These are phyloP conservation scores for Gambelia wislizenii DNA, from an alignment of 2,797 vertebrate genomes.

Conservation along the genomic window DNA sequence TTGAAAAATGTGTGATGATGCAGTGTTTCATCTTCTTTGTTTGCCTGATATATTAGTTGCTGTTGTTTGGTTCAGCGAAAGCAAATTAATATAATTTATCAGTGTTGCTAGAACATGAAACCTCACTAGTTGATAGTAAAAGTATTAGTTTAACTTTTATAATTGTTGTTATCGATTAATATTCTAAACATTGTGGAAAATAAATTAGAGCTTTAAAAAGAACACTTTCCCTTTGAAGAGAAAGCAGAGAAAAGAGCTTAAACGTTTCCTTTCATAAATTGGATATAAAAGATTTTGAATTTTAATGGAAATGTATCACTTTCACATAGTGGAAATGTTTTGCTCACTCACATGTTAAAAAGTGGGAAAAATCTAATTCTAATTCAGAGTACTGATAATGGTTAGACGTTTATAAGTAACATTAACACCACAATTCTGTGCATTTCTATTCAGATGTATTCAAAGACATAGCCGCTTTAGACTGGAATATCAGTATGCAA, in stretches of 20 bases:
- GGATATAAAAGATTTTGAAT: constrained; percentile 33
- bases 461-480: too few species aligned
- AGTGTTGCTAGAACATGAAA: constrained; percentile 50
- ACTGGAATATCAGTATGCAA: too few species aligned
- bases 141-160: constrained; percentile 49
- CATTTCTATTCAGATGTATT: too few species aligned
- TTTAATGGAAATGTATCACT: constrained; percentile 21
- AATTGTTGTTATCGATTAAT: constrained; percentile 57
- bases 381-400: neutral
- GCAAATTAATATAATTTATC: constrained; percentile 65
- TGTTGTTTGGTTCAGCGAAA: constrained; percentile 70
- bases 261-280: constrained; percentile 29
- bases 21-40: constrained; percentile 64
- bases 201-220: constrained; percentile 44
- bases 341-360: constrained; percentile 31
- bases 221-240: constrained; percentile 22
- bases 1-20: constrained; percentile 52
- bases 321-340: neutral
- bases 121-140: constrained; percentile 35
- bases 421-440: too few species aligned
- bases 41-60: constrained; percentile 70
- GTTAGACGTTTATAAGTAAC: too few species aligned
- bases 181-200: constrained; percentile 53
- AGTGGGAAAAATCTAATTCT: neutral
- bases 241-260: neutral